Percentiles rank a stretch among this genome's conserved stretches.
phyloP scores from a whole-genome alignment of 2,888 invertebrate genomes.

The Hypolimnas misippus region DNA sequence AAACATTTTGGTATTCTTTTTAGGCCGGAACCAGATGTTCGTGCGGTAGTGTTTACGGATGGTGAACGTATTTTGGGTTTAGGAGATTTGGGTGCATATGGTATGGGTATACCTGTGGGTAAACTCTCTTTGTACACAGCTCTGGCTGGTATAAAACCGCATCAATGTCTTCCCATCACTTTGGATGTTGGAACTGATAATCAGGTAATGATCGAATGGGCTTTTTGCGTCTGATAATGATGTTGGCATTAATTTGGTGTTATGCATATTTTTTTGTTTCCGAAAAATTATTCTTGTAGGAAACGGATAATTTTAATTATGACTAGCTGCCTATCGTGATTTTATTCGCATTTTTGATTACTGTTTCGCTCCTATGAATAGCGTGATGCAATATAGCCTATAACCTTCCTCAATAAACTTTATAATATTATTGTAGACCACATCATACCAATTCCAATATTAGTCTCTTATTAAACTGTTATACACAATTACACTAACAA shows the following conservation, averaged over 20 bases:
- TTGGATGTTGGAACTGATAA: conserved; percentile 98
- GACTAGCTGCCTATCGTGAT: too few species aligned
- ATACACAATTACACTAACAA: too few species aligned
- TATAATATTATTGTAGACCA: too few species aligned
- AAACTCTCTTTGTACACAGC: conserved; percentile 95
- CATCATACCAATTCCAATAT: too few species aligned
- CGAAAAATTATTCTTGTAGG: too few species aligned
- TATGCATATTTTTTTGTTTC: too few species aligned
- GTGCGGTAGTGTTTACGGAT: conserved; percentile 17
- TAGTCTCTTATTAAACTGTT: too few species aligned
- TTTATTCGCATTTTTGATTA: too few species aligned
- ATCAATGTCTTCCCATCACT: conserved; percentile 96
- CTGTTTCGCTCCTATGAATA: too few species aligned
- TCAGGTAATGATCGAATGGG: conserved; percentile 76
- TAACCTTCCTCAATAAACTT: too few species aligned
- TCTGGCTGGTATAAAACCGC: conserved; percentile 96
- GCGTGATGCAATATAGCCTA: too few species aligned
- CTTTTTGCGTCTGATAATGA: conserved; percentile 49
- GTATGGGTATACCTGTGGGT: conserved; percentile 17
- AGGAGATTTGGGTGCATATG: conserved; percentile 88
- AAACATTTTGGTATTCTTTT: conserved; percentile 93
- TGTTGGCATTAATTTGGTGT: neutral
- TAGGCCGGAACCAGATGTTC: conserved; percentile 86
- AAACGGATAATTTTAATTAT: too few species aligned
- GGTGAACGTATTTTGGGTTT: conserved; percentile 6